Evolutionary conservation across 2,113 vertebrate genomes (phyloP).

Genomic region (Ardeotis arabs): DNA sequence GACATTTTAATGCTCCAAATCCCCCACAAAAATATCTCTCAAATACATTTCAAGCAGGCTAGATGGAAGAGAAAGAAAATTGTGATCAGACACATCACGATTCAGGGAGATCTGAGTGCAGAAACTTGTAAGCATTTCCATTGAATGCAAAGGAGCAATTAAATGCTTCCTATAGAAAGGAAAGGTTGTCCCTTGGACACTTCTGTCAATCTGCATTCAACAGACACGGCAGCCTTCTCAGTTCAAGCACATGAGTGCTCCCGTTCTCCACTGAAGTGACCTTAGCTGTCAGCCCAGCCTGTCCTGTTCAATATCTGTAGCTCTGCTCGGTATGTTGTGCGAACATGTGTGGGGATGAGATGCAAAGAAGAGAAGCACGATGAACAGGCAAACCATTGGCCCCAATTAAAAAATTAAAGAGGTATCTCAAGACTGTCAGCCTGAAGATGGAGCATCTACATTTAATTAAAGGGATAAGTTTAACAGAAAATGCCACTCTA

Average conservation of each 20-base stretch:
- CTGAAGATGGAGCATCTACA: slow-evolving; percentile 59
- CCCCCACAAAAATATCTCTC: not conserved
- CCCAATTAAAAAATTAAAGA: slow-evolving; percentile 65
- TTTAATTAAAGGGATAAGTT: slow-evolving; percentile 72
- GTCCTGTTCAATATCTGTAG: slow-evolving; percentile 55
- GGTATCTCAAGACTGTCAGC: slow-evolving; percentile 64
- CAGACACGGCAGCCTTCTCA: slow-evolving; percentile 35
- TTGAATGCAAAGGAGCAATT: slow-evolving; percentile 62
- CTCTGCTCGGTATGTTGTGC: not conserved
- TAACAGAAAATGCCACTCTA: slow-evolving; percentile 53
- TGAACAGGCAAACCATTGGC: slow-evolving; percentile 35
- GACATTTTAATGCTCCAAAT: slow-evolving; percentile 42
- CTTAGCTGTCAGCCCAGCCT: slow-evolving; percentile 68
- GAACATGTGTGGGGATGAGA: not conserved
- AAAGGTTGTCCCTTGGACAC: slow-evolving; percentile 56
- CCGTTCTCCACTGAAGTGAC: slow-evolving; percentile 48
- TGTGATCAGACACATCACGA: slow-evolving; percentile 6
- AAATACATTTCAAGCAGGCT: not conserved
- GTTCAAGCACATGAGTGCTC: slow-evolving; percentile 34
- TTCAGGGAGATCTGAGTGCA: not conserved
- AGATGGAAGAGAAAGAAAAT: not conserved
- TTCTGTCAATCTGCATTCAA: slow-evolving; percentile 69
- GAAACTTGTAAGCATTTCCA: not conserved
- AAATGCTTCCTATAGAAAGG: slow-evolving; percentile 54
- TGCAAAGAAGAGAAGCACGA: not conserved